phyloP scores from a whole-genome alignment of 2,797 vertebrate species.

The Spinus pinus region DNA sequence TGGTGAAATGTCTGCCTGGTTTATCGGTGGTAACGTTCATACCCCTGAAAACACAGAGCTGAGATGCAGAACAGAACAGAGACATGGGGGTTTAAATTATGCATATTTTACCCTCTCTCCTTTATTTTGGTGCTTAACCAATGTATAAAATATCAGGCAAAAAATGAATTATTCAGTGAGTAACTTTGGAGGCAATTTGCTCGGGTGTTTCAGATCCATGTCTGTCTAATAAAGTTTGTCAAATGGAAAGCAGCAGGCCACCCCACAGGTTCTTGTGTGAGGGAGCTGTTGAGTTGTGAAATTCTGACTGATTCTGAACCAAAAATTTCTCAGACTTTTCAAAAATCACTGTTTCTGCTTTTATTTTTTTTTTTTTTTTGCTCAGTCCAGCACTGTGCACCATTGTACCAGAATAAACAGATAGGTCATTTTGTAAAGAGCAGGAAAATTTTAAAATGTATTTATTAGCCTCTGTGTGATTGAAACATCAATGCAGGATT shows the following conservation, averaged over 20 bases:
- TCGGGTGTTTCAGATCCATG: not conserved
- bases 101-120: not conserved
- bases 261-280: not conserved
- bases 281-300: not conserved
- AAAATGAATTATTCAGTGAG: slow-evolving; percentile 39
- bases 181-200: not conserved
- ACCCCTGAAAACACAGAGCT: not conserved
- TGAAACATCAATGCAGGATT: not conserved
- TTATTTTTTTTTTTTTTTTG: not conserved
- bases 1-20: not conserved
- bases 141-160: slow-evolving; percentile 25
- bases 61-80: not conserved
- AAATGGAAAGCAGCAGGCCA: not conserved
- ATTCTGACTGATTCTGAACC: not conserved
- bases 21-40: not conserved
- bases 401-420: not conserved
- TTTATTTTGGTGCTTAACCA: not conserved
- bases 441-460: not conserved
- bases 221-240: not conserved
- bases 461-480: not conserved
- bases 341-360: not conserved
- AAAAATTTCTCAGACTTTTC: not conserved
- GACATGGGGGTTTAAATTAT: not conserved
- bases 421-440: not conserved
- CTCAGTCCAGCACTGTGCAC: not conserved